phyloP scores from a whole-genome alignment of 2,888 invertebrate species.

The Notocelia uddmanniana region DNA sequence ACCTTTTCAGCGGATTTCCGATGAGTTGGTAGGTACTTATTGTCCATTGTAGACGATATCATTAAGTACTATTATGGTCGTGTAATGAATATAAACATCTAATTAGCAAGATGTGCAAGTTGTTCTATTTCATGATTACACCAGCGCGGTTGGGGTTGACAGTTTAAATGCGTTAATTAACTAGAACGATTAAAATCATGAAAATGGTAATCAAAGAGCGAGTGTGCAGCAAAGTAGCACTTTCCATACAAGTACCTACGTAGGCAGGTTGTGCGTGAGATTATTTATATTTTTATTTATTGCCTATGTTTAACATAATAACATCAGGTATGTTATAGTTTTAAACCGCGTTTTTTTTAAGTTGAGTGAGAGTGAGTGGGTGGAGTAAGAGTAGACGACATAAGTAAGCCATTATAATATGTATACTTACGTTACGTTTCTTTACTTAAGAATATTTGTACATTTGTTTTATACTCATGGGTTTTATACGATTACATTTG shows the following conservation, averaged over 20 bases:
- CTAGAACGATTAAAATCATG: slow-evolving; percentile 66
- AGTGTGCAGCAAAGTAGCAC: slow-evolving; percentile 68
- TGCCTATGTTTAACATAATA: not conserved
- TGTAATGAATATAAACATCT: slow-evolving; percentile 6
- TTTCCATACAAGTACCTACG: slow-evolving; percentile 70
- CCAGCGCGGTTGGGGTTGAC: slow-evolving; percentile 35
- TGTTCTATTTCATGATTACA: slow-evolving; percentile 26
- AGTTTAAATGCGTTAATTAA: slow-evolving; percentile 46
- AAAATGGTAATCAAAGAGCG: slow-evolving; percentile 71
- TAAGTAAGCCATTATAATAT: no score
- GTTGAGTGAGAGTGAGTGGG: no score
- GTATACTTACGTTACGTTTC: no score
- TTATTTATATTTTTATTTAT: not conserved
- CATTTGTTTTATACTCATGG: no score
- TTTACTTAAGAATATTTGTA: no score
- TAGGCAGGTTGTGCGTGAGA: slow-evolving; percentile 45
- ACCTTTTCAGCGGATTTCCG: slow-evolving; percentile 8
- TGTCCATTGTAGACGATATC: not conserved
- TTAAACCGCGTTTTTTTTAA: no score
- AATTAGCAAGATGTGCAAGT: slow-evolving; percentile 3
- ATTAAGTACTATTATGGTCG: not conserved
- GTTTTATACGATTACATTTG: no score
- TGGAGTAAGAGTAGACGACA: no score
- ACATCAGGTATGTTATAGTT: no score
- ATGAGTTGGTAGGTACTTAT: no score